These are phyloP conservation scores for Diglossa brunneiventris DNA, from an alignment of 2,113 vertebrate species.

Conservation along the genomic window DNA sequence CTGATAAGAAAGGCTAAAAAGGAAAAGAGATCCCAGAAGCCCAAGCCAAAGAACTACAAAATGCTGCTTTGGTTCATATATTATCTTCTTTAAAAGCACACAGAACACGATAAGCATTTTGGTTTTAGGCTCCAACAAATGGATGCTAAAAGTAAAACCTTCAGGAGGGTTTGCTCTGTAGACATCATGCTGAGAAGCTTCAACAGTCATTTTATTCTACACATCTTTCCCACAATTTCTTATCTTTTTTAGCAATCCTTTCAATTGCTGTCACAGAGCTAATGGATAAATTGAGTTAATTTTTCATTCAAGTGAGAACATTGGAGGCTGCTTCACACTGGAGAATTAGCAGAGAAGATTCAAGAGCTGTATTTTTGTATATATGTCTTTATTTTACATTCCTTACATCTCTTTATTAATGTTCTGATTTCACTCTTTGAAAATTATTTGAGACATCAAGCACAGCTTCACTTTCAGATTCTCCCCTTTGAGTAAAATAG, in stretches of 20 bases:
- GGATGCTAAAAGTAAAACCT: neutral
- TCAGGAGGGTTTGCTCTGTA: neutral
- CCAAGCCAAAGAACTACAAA: neutral
- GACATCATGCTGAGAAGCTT: neutral
- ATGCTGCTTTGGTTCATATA: neutral
- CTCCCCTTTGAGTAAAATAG: neutral
- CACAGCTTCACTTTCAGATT: neutral
- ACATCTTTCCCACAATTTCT: neutral
- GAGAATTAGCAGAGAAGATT: neutral
- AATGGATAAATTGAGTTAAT: neutral
- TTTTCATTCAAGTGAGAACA: constrained; percentile 2
- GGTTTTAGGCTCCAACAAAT: neutral
- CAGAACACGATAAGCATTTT: neutral
- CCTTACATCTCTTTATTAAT: neutral
- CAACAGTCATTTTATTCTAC: neutral
- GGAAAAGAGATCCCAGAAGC: neutral
- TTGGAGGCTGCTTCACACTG: neutral
- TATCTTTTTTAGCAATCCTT: neutral
- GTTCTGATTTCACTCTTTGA: neutral
- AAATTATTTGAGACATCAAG: neutral
- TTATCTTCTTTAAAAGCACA: neutral
- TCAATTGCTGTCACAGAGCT: constrained; percentile 16
- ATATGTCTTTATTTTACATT: neutral
- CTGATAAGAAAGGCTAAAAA: neutral
- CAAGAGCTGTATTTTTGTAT: neutral